Conservation (phyloP, 2,113 vertebrate species). For the Grammomys dolichurus region DNA sequence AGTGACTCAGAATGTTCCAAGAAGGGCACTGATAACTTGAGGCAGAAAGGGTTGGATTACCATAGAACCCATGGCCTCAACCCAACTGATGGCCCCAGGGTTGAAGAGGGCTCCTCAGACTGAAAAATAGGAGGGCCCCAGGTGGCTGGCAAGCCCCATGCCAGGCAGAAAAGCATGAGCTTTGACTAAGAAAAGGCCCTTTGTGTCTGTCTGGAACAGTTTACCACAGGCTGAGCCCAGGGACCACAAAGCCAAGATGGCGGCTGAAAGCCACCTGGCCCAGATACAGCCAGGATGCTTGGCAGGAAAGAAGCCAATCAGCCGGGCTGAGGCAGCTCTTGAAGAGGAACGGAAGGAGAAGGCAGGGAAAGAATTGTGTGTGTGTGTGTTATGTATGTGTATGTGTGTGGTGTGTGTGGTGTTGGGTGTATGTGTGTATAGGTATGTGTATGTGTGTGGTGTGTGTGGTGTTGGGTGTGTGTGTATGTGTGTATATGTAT, state of each 20-base stretch:
- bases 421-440: too few relatives aligned
- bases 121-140: background rate
- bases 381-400: background rate
- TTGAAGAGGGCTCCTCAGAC: background rate
- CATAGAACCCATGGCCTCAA: background rate
- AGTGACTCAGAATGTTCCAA: slow-evolving; percentile 8
- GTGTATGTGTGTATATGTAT: background rate
- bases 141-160: background rate
- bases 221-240: background rate
- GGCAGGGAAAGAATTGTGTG: background rate
- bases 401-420: background rate
- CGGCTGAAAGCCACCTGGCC: background rate
- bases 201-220: background rate
- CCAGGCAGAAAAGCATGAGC: background rate
- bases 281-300: background rate
- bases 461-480: background rate
- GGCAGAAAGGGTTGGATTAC: background rate
- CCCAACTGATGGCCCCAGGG: background rate
- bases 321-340: background rate
- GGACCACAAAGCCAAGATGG: slow-evolving; percentile 38
- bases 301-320: background rate
- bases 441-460: background rate
- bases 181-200: slow-evolving; percentile 33
- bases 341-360: background rate
- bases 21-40: background rate